Base-by-base conservation (phyloP, 2,888 invertebrate genomes). In the Buathra laborator region DNA sequence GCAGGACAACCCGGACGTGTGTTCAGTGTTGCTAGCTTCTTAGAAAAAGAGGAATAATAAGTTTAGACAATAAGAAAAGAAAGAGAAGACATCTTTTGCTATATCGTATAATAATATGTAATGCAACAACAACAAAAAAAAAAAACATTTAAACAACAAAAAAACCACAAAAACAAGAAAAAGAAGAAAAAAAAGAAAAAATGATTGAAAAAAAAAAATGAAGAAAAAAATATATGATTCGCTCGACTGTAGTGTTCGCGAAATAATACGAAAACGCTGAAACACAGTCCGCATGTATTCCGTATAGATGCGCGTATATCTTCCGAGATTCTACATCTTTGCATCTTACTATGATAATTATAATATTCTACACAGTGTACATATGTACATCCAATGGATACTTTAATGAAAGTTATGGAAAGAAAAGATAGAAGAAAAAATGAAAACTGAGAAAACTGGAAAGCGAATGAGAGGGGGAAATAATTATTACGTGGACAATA, bases 1-100 rank as follows among this genome's bases (percentile, higher is more conserved):
- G 48, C 87, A 89, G 88, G 89, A 88, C 90, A 90, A 89, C 88
- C 87, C 87, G 75, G 86, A 76, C 85, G 71, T 37, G 87, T 85
- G 88, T 90, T 90, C 90, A 89, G 87, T 87, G 89, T 92, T 90
- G 84, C 87, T 90, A 91, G 89, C 86, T 88, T 86, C 72, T 88
- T 91, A 90, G 85, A 81, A 37, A 78, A 84, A 48, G 82, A 79
- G 70, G 75, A 74, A 70, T 77, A 84, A 72, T 79, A 86, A 83
- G 70, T 80, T 66, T 82, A 83, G 79, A 84, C 82, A 77, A 84
- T 82, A 82, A 81, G 72, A 86, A 74, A 75, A n/a, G 19, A 71
- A 70, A 59, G 53, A 43, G n/a, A 53, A 68, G 37, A 90, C 85
- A 87, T 87, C 83, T 88, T 89, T 88, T 86, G 87, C 88, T 89